Conservation (phyloP, 2,888 invertebrate genomes). For the Ceraclea dissimilis region DNA sequence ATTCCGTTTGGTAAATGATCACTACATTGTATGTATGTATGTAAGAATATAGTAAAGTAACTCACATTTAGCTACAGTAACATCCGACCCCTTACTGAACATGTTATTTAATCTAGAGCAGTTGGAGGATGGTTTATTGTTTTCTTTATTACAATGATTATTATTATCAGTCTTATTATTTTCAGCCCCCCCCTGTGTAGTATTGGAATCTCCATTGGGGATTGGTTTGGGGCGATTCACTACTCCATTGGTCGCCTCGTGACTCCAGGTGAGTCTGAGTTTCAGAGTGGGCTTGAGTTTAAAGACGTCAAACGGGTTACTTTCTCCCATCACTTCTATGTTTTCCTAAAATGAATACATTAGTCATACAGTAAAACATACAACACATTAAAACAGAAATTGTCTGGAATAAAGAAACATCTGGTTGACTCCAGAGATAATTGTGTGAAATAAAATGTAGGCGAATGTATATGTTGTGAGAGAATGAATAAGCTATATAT, state of each 20-base stretch:
- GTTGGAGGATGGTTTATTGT: conserved; percentile 31
- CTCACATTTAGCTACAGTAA: conserved; percentile 32
- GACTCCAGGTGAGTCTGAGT: conserved; percentile 78
- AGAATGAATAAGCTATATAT: no score
- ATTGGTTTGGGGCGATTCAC: conserved; percentile 57
- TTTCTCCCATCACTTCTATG: conserved; percentile 39
- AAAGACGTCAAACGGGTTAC: conserved; percentile 65
- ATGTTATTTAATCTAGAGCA: conserved; percentile 30
- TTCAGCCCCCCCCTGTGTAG: conserved; percentile 31
- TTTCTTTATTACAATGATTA: conserved; percentile 34
- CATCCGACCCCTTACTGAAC: conserved; percentile 32
- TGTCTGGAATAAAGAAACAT: no score
- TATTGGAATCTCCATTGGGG: conserved; percentile 1
- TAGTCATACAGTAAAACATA: no score
- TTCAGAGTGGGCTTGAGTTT: conserved; percentile 76
- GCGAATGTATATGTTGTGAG: no score
- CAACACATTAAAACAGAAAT: no score
- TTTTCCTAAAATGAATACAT: conserved; percentile 33
- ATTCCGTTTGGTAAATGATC: not conserved
- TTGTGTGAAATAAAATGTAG: no score
- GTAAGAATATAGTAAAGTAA: no score
- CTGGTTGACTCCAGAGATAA: no score
- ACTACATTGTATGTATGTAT: not conserved
- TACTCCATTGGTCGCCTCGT: conserved; percentile 57
- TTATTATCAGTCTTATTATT: conserved; percentile 31